Percentiles rank a stretch among this genome's conserved stretches.
Conservation (phyloP, 2,888 invertebrate genomes). For the Thecophora atra region DNA sequence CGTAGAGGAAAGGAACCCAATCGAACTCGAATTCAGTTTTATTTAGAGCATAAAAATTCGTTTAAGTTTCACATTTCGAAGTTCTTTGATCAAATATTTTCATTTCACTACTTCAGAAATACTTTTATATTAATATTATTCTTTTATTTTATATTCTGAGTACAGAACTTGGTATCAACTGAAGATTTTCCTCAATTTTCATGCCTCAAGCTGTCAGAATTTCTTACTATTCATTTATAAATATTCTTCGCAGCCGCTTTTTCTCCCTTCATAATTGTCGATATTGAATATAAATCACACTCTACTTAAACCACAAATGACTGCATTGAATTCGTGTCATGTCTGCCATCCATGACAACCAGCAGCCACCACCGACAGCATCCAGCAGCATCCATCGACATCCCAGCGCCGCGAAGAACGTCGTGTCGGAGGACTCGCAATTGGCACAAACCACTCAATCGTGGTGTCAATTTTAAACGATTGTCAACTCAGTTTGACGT, state of each 20-base stretch:
- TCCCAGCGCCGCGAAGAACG: not conserved
- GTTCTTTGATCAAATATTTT: too few species aligned
- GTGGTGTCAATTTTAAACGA: conserved; percentile 36
- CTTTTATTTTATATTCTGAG: too few species aligned
- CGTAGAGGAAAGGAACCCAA: too few species aligned
- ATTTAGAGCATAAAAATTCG: too few species aligned
- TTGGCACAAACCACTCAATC: conserved; percentile 35
- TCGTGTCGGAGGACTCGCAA: conserved; percentile 27
- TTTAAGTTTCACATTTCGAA: too few species aligned
- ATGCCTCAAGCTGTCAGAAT: not conserved
- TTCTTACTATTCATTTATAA: not conserved
- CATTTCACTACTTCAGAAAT: too few species aligned
- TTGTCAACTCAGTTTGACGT: conserved; percentile 29
- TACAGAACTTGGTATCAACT: too few species aligned
- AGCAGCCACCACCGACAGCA: not conserved
- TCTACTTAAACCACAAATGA: conserved; percentile 15
- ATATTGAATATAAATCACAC: not conserved
- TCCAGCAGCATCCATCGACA: not conserved
- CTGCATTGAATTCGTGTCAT: not conserved
- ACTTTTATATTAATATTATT: too few species aligned
- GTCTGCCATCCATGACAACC: not conserved
- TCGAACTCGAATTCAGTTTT: too few species aligned
- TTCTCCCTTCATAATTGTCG: not conserved
- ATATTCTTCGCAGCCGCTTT: not conserved
- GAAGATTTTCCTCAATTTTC: too few species aligned